Evolutionary conservation across 2,888 invertebrate species (phyloP), one percentile per base, ranked within the genome.

Genomic region (Chrysodeixis includens): DNA sequence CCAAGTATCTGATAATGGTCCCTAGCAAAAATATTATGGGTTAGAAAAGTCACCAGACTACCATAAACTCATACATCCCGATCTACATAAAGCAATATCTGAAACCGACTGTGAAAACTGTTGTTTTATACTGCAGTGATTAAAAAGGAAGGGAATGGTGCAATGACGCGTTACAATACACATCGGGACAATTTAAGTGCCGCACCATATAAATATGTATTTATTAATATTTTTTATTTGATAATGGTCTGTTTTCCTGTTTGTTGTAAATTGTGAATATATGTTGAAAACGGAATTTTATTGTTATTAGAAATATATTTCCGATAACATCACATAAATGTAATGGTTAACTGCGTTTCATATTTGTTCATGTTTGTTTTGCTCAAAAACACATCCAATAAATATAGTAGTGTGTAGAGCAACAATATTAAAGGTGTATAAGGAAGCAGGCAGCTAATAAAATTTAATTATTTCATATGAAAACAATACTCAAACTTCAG

Each of bases 71-170:
- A 49, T 10, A 53, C 61, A 54, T 61, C 71, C 73, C 73, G 59
- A 58, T 63, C 71, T 66, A 78, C 62, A 81, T 83, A 79, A 77
- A 86, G 75, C 62, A 66, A 78, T 85, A 84, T 81, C 77, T 87
- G 84, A 86, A 86, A 86, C 85, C 82, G 81, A 89, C 86, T 86
- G 88, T 86, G 81, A 87, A 88, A 75, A 71, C 71, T 68, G 72
- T 74, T 76, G 40, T 82, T 78, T 77, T 74, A 71, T 71, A 66
- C 70, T 59, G 68, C 71, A 69, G 80, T 83, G 83, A 83, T 82
- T 82, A 78, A 83, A 76, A 79, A 68, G 67, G 73, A 66, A 81
- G 68, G 66, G 76, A 66, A 73, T 62, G 67, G 78, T 60, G 82
- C 75, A 71, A 84, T 82, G 83, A 79, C 73, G 71, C 74, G 72